A percentile compares a stretch with the other conserved stretches of the same genome.
Evolutionary conservation across 2,113 vertebrate species (phyloP).

Genomic region (Eclectus roratus): DNA sequence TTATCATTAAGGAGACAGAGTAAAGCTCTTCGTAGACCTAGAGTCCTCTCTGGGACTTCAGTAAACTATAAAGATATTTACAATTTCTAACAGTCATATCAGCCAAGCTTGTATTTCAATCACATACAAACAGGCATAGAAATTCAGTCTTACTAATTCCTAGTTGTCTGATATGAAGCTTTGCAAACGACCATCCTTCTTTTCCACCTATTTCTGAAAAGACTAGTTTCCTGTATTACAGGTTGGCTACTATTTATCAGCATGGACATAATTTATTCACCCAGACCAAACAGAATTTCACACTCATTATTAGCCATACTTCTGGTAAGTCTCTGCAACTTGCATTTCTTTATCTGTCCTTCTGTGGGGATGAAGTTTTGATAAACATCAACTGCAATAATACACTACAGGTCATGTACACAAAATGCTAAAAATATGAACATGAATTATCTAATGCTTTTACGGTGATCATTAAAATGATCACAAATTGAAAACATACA

Average conservation of each 20-base stretch:
- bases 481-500: neutral
- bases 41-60: neutral
- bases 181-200: neutral
- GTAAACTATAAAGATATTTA: neutral
- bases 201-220: neutral
- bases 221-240: neutral
- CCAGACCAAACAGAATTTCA: neutral
- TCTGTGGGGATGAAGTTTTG: neutral
- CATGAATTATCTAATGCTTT: neutral
- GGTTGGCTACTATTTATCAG: neutral
- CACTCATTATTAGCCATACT: neutral
- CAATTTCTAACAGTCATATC: neutral
- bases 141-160: neutral
- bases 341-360: neutral
- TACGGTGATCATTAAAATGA: neutral
- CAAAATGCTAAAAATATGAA: neutral
- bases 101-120: neutral
- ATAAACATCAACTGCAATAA: neutral
- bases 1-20: neutral
- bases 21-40: neutral
- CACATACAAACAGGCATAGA: neutral
- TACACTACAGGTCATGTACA: neutral
- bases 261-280: neutral
- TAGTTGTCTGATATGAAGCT: neutral
- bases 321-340: neutral